Evolutionary conservation across 2,113 vertebrate species (phyloP).

Genomic region (Columbina picui): DNA sequence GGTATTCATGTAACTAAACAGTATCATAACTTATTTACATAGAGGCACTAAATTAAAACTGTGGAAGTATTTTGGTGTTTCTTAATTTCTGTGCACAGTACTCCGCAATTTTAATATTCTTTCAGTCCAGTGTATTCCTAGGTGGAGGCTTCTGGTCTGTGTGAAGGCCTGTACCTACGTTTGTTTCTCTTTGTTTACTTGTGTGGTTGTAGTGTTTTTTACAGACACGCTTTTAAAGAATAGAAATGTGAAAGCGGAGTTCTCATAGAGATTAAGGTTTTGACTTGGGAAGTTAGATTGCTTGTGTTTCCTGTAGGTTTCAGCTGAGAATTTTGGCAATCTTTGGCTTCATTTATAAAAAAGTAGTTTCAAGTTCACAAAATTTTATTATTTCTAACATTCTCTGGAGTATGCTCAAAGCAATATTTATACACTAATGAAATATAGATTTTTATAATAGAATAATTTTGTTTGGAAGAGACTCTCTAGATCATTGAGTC

Average conservation of each 20-base stretch:
- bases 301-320: not conserved
- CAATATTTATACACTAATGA: not conserved
- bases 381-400: not conserved
- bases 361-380: not conserved
- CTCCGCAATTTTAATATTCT: not conserved
- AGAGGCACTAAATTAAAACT: not conserved
- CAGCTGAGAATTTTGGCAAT: not conserved
- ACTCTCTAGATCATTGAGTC: too few species aligned
- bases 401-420: not conserved
- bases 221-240: not conserved
- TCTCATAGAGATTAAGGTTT: not conserved
- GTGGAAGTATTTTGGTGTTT: not conserved
- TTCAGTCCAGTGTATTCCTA: not conserved
- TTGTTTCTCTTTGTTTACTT: not conserved
- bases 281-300: not conserved
- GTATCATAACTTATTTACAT: constrained; percentile 4
- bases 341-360: not conserved
- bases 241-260: not conserved
- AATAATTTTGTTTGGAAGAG: too few species aligned
- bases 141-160: not conserved
- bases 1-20: constrained; percentile 7
- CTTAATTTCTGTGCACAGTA: not conserved
- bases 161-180: not conserved
- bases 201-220: not conserved
- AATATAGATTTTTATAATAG: not conserved